Evolutionary conservation across 2,113 vertebrate genomes (phyloP).

Genomic region (Peromyscus leucopus): DNA sequence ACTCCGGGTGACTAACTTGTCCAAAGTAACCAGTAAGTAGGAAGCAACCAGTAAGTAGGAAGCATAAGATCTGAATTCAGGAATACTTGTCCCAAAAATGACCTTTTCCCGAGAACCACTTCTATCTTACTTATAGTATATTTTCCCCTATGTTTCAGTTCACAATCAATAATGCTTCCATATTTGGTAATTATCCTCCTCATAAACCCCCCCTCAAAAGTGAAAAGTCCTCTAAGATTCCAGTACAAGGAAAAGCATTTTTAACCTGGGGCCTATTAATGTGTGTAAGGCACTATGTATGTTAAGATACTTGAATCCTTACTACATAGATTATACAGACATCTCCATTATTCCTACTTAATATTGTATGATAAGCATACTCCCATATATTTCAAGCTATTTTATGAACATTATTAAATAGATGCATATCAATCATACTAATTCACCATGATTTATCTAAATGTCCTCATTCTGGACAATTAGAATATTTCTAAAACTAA

Average conservation of each 20-base stretch:
- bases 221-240: constrained; percentile 52
- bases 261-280: background rate
- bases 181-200: background rate
- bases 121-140: background rate
- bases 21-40: constrained; percentile 19
- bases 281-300: background rate
- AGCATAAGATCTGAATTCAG: background rate
- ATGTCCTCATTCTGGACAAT: background rate
- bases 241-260: background rate
- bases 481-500: constrained; percentile 28
- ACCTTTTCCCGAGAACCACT: background rate
- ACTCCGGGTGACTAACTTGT: background rate
- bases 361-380: constrained; percentile 35
- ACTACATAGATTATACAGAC: background rate
- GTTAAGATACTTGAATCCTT: background rate
- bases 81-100: constrained; percentile 12
- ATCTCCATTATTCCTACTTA: background rate
- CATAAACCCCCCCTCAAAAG: constrained; percentile 20
- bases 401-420: constrained; percentile 50
- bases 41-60: background rate
- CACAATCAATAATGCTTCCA: background rate
- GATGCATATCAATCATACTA: background rate
- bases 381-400: constrained; percentile 27
- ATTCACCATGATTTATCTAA: constrained; percentile 52
- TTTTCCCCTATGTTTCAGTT: constrained; percentile 3